Base-by-base conservation (phyloP, 2,888 invertebrate species). In the Byasa hedistus region DNA sequence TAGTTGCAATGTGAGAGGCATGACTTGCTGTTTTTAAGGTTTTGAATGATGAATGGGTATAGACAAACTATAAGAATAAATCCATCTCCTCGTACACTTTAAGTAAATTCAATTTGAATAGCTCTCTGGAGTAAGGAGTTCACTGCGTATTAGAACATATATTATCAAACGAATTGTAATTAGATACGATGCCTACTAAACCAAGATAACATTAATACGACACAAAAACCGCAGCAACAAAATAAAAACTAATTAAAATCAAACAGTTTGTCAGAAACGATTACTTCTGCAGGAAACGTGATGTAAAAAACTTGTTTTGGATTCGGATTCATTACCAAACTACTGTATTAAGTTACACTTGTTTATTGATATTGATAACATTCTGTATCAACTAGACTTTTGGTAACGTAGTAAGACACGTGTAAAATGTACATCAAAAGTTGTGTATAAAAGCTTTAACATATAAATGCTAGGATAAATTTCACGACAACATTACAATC, bases 291-390 rank as follows among this genome's bases (percentile, higher is more conserved):
- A 55, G 55, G 24, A 55, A 24, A 55, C 55, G 21, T 17, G 36
- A 21, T 21, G 22, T 32, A n/a, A 4, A 44, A 56, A 61, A 61
- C 57, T 24, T 15, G 64, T 64, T 64, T 54, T 10, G 23, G n/a
- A 19, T 44, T 58, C 62, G 21, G 51, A 8, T 61, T 61, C 21
- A 44, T n/a, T 57, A 62, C 32, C 44, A 19, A 51, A 65, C 52
- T 52, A 51, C 32, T 24, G 48, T 66, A 66, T 66, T 62, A 55
- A 32, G 55, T 63, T 66, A 58, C 62, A 62, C 21, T 39, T 36
- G 21, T 51, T n/a, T 63, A 27, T 44, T 19, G 19, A 66, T 56
- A 54, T 36, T 48, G 56, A 55, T 60, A 48, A 64, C 59, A 44
- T 55, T 39, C 23, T 5, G 17, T 55, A 4, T 23, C 39, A 19